phyloP scores from a whole-genome alignment of 2,797 vertebrate species.

The Enteromius mattozi region DNA sequence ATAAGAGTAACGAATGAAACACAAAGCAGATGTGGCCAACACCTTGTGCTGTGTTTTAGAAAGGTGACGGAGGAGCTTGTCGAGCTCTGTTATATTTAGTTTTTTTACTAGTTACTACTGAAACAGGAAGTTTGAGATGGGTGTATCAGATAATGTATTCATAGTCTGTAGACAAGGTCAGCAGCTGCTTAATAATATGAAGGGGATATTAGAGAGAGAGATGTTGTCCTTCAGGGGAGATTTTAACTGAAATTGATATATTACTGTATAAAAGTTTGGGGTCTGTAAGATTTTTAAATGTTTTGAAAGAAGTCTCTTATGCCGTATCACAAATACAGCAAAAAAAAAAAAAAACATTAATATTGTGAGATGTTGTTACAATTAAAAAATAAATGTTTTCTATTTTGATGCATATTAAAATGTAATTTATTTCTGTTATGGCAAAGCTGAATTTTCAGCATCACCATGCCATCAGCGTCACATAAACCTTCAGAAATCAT shows the following conservation, averaged over 20 bases:
- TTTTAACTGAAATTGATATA: not conserved
- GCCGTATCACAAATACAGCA: not conserved
- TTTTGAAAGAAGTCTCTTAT: not conserved
- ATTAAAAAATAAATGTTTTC: not conserved
- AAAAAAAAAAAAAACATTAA: not conserved
- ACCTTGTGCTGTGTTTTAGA: constrained; percentile 18
- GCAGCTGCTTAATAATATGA: not conserved
- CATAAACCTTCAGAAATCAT: not conserved
- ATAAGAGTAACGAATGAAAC: constrained; percentile 55
- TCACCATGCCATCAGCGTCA: not conserved
- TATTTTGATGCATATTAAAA: not conserved
- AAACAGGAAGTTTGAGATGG: not conserved
- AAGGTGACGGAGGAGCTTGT: not conserved
- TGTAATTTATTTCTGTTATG: not conserved
- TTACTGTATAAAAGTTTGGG: not conserved
- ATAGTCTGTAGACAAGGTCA: not conserved
- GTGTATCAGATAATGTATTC: too few relatives aligned
- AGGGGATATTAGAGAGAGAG: not conserved
- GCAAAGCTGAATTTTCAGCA: not conserved
- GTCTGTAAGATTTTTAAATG: too few relatives aligned
- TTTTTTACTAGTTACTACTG: not conserved
- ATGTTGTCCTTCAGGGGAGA: not conserved
- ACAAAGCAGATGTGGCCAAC: constrained; percentile 76
- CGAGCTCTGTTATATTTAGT: not conserved
- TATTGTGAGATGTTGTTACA: not conserved